Evolutionary conservation across 2,797 vertebrate species (phyloP).

Genomic region (Argya squamiceps): DNA sequence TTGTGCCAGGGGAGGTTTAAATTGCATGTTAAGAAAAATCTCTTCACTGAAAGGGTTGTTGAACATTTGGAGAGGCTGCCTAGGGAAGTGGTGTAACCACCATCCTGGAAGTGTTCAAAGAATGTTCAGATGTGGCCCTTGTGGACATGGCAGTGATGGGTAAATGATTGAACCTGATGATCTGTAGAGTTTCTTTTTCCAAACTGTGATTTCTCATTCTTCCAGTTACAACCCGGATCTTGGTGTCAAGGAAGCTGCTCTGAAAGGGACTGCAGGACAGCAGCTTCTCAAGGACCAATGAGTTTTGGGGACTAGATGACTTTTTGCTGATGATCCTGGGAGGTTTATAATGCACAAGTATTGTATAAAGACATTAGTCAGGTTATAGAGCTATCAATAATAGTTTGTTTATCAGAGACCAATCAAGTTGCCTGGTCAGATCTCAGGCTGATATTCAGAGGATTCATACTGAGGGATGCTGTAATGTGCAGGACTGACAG

Average conservation of each 20-base stretch:
- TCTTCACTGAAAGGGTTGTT: background rate
- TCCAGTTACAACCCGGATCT: background rate
- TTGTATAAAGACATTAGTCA: background rate
- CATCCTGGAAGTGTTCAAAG: background rate
- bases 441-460: background rate
- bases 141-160: background rate
- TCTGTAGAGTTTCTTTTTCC: background rate
- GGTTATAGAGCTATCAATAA: background rate
- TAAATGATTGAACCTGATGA: background rate
- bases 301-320: background rate
- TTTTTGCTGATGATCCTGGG: background rate
- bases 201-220: background rate
- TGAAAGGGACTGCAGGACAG: background rate
- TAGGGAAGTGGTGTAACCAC: no score
- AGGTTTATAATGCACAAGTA: background rate
- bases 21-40: background rate
- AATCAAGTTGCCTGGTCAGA: background rate
- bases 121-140: background rate
- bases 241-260: fast-evolving
- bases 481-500: background rate
- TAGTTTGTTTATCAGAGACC: background rate
- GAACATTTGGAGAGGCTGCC: background rate
- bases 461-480: background rate
- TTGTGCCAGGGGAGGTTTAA: background rate
- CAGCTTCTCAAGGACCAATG: background rate